Percentiles rank a stretch among this genome's conserved stretches.
phyloP scores from a whole-genome alignment of 1,140 invertebrate genomes.

The Drosophila pruinosa region DNA sequence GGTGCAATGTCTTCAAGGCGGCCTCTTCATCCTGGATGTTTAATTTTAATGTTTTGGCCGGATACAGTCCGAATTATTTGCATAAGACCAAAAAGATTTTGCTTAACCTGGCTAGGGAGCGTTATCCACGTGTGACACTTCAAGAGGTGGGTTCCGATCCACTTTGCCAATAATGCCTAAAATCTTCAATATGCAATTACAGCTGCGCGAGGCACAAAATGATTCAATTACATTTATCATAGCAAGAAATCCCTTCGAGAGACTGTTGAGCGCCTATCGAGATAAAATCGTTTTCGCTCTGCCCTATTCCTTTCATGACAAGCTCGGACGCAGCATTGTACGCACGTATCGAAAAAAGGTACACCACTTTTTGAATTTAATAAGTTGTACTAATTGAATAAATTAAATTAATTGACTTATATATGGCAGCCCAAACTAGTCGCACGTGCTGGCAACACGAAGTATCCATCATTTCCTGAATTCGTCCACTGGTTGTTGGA shows the following conservation, averaged over 20 bases:
- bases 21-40: constrained; percentile 95
- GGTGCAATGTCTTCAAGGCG: constrained; percentile 93
- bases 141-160: constrained; percentile 84
- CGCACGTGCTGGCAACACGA: constrained; percentile 78
- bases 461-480: constrained; percentile 90
- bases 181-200: not conserved
- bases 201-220: constrained; percentile 83
- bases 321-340: constrained; percentile 90
- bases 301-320: constrained; percentile 91
- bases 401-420: not conserved
- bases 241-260: constrained; percentile 94
- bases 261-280: constrained; percentile 93
- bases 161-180: constrained; percentile 69
- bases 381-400: not conserved
- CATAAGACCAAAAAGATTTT: constrained; percentile 90
- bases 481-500: constrained; percentile 90
- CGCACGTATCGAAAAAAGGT: constrained; percentile 87
- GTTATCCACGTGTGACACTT: constrained; percentile 89
- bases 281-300: constrained; percentile 93
- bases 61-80: constrained; percentile 90
- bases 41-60: constrained; percentile 92
- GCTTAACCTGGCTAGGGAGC: constrained; percentile 89
- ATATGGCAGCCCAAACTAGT: constrained; percentile 39
- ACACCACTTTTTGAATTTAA: not conserved
- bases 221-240: constrained; percentile 92